Base-by-base conservation (phyloP, 2,888 invertebrate genomes). In the Lepas anatifera region DNA sequence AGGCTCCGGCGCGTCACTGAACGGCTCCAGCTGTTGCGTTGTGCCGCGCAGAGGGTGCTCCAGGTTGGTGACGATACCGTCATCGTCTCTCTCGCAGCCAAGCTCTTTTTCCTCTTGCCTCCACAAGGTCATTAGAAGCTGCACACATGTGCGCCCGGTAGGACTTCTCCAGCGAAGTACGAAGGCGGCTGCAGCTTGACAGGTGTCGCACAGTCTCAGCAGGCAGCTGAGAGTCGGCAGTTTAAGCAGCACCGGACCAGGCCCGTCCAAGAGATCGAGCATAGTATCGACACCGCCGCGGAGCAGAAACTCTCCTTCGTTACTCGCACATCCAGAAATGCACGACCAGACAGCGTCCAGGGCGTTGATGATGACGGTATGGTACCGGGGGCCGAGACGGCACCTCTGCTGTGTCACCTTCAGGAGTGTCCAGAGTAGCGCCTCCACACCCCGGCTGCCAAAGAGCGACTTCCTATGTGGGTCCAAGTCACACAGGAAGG, bases 71-170 rank as follows among this genome's bases (percentile, higher is more conserved):
- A 58, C 35, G 58, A 58, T 58, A 35, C 58, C 58, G 58, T 58
- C 32, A 2, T 13, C 35, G 58, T 58, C 58, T 10, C 32, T 58
- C 18, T 58, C 11, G 35, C 58, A 58, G 58, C 58, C 58, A 22
- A 58, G 58, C 35, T 13, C 7, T 1, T 3, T 8, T 35, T 58
- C 58, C 58, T 58, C 58, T 35, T 29, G 58, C 7, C 58, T 32
- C 58, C 58, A 58, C 32, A 58, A 35, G 32, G 58, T 22, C 58
- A 58, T 58, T 35, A 58, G 58, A 32, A 58, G 58, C 58, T 58
- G 58, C 7, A 58, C 58, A 35, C 58, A 58, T 22, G 29, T 58
- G 22, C 58, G 18, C 8, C 35, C 58, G 58, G 22, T 25, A 8
- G 32, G 8, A 35, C 35, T 35, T 7, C 58, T 32, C 58, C 58